Conservation (phyloP, 2,113 vertebrate species). For the Siniperca knerii region DNA sequence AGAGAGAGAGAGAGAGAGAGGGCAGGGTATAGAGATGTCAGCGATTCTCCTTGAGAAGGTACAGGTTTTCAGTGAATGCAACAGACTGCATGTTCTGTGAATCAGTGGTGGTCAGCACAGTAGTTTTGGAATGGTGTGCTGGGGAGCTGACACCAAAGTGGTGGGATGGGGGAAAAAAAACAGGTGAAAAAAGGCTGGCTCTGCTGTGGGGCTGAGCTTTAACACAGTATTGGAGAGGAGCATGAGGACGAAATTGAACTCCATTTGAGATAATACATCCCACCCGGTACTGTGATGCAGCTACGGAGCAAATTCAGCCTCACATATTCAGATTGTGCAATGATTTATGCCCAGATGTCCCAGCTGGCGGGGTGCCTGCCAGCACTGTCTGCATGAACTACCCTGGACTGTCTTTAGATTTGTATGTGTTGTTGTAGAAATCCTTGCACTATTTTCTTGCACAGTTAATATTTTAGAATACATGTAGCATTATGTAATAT, state of each 20-base stretch:
- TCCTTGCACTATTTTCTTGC: slow-evolving; percentile 25
- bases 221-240: slow-evolving; percentile 14
- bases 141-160: slow-evolving; percentile 24
- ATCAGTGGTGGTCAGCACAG: slow-evolving; percentile 28
- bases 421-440: slow-evolving; percentile 44
- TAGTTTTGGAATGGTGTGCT: slow-evolving; percentile 4
- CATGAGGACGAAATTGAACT: slow-evolving; percentile 52
- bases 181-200: not conserved
- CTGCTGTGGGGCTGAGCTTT: slow-evolving; percentile 36
- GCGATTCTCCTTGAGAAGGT: slow-evolving; percentile 29
- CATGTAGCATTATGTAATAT: not conserved
- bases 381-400: slow-evolving; percentile 53
- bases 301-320: slow-evolving; percentile 38
- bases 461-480: slow-evolving; percentile 5
- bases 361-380: slow-evolving; percentile 48
- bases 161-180: not conserved
- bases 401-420: slow-evolving; percentile 48
- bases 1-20: not conserved
- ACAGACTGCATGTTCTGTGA: slow-evolving; percentile 27
- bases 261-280: slow-evolving; percentile 42
- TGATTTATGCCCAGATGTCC: slow-evolving; percentile 70
- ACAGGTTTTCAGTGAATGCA: slow-evolving; percentile 30
- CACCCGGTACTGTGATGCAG: slow-evolving; percentile 39
- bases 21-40: not conserved
- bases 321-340: slow-evolving; percentile 58